Conservation (phyloP, 2,888 invertebrate genomes). For the Hyposoter didymator region DNA sequence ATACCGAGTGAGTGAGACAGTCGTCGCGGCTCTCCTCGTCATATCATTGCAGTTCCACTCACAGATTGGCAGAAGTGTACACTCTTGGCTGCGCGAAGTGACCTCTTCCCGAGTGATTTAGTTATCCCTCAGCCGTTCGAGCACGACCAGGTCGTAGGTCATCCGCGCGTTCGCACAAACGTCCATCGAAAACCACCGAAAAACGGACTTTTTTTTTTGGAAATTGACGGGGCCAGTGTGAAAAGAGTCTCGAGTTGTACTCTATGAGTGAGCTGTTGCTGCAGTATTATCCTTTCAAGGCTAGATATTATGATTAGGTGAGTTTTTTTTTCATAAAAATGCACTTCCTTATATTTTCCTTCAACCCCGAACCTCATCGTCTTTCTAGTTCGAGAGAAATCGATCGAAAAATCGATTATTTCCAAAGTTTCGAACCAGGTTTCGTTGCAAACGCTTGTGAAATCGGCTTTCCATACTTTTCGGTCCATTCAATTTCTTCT, state of each 20-base stretch:
- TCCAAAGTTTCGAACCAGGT: background rate
- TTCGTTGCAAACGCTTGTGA: background rate
- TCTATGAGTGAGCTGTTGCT: slow-evolving; percentile 77
- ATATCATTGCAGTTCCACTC: slow-evolving; percentile 73
- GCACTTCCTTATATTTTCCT: background rate
- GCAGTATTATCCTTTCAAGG: slow-evolving; percentile 73
- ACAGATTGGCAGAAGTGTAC: slow-evolving; percentile 82
- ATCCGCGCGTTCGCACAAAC: slow-evolving; percentile 47
- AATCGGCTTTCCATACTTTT: background rate
- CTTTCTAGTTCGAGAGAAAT: background rate
- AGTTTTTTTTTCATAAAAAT: slow-evolving; percentile 68
- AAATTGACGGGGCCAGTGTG: slow-evolving; percentile 20
- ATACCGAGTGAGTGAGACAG: slow-evolving; percentile 35
- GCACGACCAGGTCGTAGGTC: slow-evolving; percentile 76
- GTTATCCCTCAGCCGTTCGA: slow-evolving; percentile 80
- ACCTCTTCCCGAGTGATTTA: slow-evolving; percentile 82
- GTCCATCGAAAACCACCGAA: slow-evolving; percentile 55
- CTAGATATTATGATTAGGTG: slow-evolving; percentile 84
- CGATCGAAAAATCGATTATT: background rate
- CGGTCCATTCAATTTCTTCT: background rate
- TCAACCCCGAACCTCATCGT: background rate
- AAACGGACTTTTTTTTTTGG: slow-evolving; percentile 3
- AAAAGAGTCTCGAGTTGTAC: slow-evolving; percentile 59
- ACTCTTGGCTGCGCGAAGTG: slow-evolving; percentile 74
- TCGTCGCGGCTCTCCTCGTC: slow-evolving; percentile 13